Evolutionary conservation across 2,113 vertebrate species (phyloP).

Genomic region (Clarias macrocephalus): DNA sequence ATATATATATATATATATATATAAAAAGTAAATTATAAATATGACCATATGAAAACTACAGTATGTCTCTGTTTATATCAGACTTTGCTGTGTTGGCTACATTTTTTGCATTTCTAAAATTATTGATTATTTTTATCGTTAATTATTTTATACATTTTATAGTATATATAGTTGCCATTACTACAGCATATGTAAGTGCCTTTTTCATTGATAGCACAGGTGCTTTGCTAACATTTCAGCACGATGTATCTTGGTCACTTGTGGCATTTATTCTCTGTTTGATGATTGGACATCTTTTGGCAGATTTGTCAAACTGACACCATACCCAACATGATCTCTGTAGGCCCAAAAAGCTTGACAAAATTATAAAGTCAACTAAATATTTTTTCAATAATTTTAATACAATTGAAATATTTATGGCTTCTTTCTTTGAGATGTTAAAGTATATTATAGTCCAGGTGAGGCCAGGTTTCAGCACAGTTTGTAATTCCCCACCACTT

Average conservation of each 20-base stretch:
- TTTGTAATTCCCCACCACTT: too few species aligned
- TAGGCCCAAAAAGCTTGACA: neutral
- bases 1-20: too few species aligned
- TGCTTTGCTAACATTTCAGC: neutral
- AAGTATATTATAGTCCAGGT: neutral
- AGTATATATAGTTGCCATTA: neutral
- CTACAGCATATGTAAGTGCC: neutral
- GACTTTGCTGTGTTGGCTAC: neutral
- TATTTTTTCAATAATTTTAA: neutral
- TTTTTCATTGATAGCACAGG: neutral
- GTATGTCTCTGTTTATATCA: neutral
- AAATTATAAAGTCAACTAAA: neutral
- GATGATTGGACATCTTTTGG: neutral
- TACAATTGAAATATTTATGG: neutral
- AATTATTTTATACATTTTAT: neutral
- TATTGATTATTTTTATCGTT: too few species aligned
- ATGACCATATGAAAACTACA: neutral
- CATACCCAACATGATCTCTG: neutral
- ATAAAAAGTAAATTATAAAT: too few species aligned
- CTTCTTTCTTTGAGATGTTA: neutral
- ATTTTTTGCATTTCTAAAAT: neutral
- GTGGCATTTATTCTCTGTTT: neutral
- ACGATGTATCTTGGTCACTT: neutral
- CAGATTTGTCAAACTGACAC: neutral
- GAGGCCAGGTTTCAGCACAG: too few species aligned